A percentile compares a stretch with the other conserved stretches of the same genome.
phyloP scores from a whole-genome alignment of 2,888 invertebrate genomes.

The Tinea semifulvella region DNA sequence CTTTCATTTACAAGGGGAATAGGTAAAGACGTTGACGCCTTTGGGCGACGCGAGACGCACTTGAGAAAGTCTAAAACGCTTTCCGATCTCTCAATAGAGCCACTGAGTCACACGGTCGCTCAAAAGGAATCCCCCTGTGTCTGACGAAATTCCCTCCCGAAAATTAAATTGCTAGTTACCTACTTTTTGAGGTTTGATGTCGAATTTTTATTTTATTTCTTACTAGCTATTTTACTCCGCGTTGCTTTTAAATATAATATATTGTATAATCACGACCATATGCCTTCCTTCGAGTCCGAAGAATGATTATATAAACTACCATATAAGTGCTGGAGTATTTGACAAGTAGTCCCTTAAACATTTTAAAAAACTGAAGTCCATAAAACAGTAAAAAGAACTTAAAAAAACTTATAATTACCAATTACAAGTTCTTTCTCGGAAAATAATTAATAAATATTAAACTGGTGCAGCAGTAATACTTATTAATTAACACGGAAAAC shows the following conservation, averaged over 20 bases:
- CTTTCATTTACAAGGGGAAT: slow-evolving; percentile 31
- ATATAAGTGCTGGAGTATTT: too few species aligned
- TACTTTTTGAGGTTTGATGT: not conserved
- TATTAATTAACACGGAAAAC: slow-evolving; percentile 22
- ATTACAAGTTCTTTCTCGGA: slow-evolving; percentile 25
- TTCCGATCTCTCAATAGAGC: not conserved
- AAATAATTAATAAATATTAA: slow-evolving; percentile 25
- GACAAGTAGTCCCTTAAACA: too few species aligned
- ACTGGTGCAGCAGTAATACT: slow-evolving; percentile 15
- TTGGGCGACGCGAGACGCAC: slow-evolving; percentile 20
- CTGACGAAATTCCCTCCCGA: not conserved
- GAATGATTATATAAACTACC: too few species aligned
- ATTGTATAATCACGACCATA: too few species aligned
- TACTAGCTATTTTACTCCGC: too few species aligned
- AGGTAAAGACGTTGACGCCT: slow-evolving; percentile 35
- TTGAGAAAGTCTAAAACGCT: not conserved
- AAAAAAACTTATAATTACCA: slow-evolving; percentile 17
- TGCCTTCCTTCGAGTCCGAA: too few species aligned
- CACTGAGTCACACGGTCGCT: not conserved
- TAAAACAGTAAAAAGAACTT: not conserved
- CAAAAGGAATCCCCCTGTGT: not conserved
- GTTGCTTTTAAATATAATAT: too few species aligned
- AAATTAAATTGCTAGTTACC: not conserved
- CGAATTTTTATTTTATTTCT: too few species aligned
- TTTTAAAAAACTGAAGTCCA: not conserved